Percentiles rank a stretch among this genome's conserved stretches.
phyloP scores from a whole-genome alignment of 2,797 vertebrate species.

The Geotrypetes seraphini region DNA sequence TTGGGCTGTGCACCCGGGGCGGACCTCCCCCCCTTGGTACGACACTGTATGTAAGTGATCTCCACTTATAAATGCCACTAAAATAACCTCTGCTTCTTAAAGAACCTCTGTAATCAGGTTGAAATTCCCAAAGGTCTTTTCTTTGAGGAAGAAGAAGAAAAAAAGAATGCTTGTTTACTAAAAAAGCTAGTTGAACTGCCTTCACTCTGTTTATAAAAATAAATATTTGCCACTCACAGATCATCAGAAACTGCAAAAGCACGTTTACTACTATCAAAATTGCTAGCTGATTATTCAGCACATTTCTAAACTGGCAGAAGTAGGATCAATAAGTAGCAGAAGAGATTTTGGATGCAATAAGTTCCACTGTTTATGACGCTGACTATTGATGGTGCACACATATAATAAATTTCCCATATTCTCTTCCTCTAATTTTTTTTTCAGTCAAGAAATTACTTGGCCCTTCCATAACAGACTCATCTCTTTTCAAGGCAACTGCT shows the following conservation, averaged over 20 bases:
- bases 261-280: slow-evolving; percentile 2
- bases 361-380: slow-evolving; percentile 1
- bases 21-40: too few species aligned
- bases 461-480: slow-evolving; percentile 29
- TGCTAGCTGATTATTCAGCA: not conserved
- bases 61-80: too few species aligned
- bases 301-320: slow-evolving; percentile 13
- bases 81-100: too few species aligned
- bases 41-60: too few species aligned
- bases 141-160: too few species aligned
- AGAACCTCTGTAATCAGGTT: too few species aligned
- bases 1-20: too few species aligned
- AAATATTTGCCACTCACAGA: too few species aligned
- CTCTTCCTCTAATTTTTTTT: slow-evolving; percentile 25
- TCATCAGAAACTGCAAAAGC: not conserved
- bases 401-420: slow-evolving; percentile 18
- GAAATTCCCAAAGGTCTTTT: too few species aligned
- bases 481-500: slow-evolving; percentile 36
- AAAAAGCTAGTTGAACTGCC: too few species aligned
- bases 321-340: slow-evolving; percentile 16
- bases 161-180: too few species aligned
- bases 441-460: slow-evolving; percentile 20
- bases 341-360: not conserved
- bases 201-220: too few species aligned
- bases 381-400: slow-evolving; percentile 11